A percentile compares a stretch with the other conserved stretches of the same genome.
These are phyloP conservation scores for Aphidoletes aphidimyza DNA, from an alignment of 2,888 invertebrate species.

Conservation along the genomic window DNA sequence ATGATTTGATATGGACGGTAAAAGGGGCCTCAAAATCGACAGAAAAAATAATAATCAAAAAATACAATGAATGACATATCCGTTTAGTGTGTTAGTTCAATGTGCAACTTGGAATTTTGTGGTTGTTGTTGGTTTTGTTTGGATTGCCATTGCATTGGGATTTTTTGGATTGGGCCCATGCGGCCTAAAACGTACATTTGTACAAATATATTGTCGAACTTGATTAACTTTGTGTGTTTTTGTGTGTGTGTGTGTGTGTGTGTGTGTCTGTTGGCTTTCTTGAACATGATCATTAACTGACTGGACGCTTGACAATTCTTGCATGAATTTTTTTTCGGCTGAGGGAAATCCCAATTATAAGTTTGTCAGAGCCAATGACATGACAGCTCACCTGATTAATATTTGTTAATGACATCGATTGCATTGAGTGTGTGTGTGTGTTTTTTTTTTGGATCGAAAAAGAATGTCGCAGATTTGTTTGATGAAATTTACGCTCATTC, in stretches of 20 bases:
- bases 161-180: background rate
- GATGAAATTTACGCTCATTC: too few species aligned
- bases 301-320: background rate
- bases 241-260: too few species aligned
- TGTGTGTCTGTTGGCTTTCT: background rate
- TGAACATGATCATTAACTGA: background rate
- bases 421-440: too few species aligned
- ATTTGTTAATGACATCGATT: background rate
- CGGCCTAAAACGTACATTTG: background rate
- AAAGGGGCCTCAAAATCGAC: background rate
- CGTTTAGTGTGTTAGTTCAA: background rate
- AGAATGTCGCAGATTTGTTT: too few species aligned
- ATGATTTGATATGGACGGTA: background rate
- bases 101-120: too few species aligned
- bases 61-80: conserved; percentile 39
- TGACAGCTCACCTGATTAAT: background rate
- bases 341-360: conserved; percentile 22
- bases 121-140: too few species aligned
- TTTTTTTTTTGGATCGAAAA: background rate
- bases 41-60: background rate
- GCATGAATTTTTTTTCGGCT: conserved; percentile 4
- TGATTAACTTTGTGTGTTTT: background rate
- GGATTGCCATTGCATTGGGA: too few species aligned
- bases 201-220: background rate
- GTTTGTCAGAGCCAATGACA: background rate